These are phyloP conservation scores for Anser cygnoides DNA, from an alignment of 2,113 vertebrate genomes.

Conservation along the genomic window DNA sequence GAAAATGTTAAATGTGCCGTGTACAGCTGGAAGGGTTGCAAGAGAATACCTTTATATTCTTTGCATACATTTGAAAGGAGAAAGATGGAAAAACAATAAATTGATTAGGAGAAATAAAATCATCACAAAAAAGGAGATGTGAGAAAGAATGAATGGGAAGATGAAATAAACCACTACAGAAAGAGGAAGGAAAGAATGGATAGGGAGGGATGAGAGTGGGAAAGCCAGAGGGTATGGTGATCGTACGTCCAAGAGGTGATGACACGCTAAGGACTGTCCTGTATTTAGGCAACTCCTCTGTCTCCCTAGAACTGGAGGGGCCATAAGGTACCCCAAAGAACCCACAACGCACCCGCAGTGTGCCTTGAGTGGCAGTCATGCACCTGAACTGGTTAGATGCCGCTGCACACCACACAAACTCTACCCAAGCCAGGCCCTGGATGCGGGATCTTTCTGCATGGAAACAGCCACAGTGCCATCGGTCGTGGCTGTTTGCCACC, in stretches of 20 bases:
- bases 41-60: neutral
- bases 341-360: fast-evolving
- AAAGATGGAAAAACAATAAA: neutral
- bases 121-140: neutral
- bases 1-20: neutral
- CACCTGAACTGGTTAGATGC: neutral
- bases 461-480: neutral
- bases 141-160: neutral
- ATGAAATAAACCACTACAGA: neutral
- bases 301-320: neutral
- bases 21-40: neutral
- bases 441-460: neutral
- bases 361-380: neutral
- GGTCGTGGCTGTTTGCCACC: neutral
- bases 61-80: neutral
- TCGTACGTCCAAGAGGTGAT: neutral
- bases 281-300: neutral
- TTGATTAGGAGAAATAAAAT: neutral
- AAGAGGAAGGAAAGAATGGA: neutral
- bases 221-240: neutral
- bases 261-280: neutral
- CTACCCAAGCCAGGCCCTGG: neutral
- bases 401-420: neutral
- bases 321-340: neutral
- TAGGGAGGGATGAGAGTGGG: neutral